phyloP scores from a whole-genome alignment of 2,113 vertebrate species.

The Cyanoliseus patagonus region DNA sequence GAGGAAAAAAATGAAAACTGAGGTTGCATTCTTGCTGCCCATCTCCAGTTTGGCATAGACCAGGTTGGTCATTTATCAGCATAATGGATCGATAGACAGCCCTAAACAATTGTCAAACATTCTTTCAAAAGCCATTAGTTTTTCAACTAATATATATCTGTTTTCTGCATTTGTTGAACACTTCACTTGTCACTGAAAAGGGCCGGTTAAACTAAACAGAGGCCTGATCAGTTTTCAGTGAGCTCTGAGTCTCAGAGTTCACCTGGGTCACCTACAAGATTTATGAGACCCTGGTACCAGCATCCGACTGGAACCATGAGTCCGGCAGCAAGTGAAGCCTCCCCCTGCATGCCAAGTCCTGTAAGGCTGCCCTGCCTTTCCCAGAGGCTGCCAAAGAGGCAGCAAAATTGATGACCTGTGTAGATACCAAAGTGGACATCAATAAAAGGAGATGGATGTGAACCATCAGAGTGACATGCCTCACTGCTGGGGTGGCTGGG shows the following conservation, averaged over 20 bases:
- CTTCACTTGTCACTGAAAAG: constrained; percentile 79
- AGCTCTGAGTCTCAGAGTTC: constrained; percentile 79
- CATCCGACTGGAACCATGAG: constrained; percentile 76
- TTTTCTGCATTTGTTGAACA: constrained; percentile 80
- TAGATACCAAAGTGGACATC: constrained; percentile 84
- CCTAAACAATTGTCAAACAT: constrained; percentile 91
- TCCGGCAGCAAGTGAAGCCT: constrained; percentile 62
- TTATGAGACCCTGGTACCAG: constrained; percentile 77
- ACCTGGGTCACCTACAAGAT: constrained; percentile 83
- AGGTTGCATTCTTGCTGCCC: constrained; percentile 2
- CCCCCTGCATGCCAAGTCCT: constrained; percentile 55
- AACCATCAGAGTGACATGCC: constrained; percentile 82
- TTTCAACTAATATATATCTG: constrained; percentile 82
- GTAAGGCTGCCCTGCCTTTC: constrained; percentile 70
- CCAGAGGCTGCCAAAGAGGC: constrained; percentile 74
- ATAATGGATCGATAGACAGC: constrained; percentile 84
- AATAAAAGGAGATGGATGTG: constrained; percentile 86
- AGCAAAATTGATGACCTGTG: constrained; percentile 83
- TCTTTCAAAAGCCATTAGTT: constrained; percentile 88
- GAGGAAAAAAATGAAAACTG: background rate
- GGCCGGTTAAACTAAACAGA: constrained; percentile 82
- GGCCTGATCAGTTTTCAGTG: constrained; percentile 83
- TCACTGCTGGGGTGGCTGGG: constrained; percentile 69
- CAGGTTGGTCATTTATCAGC: constrained; percentile 81
- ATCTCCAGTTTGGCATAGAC: constrained; percentile 36